Percentiles rank a stretch among this genome's conserved stretches.
phyloP scores from a whole-genome alignment of 2,888 invertebrate species.

The Resseliella maxima region DNA sequence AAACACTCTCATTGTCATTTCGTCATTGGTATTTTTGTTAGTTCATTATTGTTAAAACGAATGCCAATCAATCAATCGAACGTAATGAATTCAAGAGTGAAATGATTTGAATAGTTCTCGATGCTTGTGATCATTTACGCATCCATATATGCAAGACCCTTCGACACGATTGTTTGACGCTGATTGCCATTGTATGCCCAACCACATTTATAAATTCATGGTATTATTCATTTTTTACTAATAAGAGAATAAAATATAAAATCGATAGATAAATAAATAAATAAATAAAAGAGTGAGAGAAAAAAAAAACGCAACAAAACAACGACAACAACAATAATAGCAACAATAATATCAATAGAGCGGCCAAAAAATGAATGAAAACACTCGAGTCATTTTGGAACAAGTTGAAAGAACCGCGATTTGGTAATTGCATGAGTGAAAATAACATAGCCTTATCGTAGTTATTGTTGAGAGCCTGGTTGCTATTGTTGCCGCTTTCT shows the following conservation, averaged over 20 bases:
- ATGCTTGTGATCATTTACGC: not conserved
- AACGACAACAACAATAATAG: not conserved
- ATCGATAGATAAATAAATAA: constrained; percentile 41
- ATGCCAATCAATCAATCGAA: constrained; percentile 8
- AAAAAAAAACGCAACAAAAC: not conserved
- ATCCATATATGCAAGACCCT: not conserved
- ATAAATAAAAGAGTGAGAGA: not conserved
- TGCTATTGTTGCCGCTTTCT: constrained; percentile 29
- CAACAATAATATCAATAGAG: not conserved
- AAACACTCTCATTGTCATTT: not conserved
- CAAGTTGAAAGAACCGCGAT: not conserved
- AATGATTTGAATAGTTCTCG: not conserved
- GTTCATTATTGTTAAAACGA: constrained; percentile 6
- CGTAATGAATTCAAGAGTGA: not conserved
- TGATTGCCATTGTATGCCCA: constrained; percentile 32
- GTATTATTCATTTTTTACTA: constrained; percentile 42
- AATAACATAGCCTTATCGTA: constrained; percentile 7
- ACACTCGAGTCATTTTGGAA: constrained; percentile 30
- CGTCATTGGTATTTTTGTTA: not conserved
- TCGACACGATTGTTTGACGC: not conserved
- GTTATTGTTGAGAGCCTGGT: constrained; percentile 40
- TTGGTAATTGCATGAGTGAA: constrained; percentile 13
- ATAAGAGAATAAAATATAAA: not conserved
- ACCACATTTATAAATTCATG: constrained; percentile 10
- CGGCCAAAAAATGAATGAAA: constrained; percentile 18